phyloP scores from a whole-genome alignment of 2,113 vertebrate genomes.

The Xenopus borealis region DNA sequence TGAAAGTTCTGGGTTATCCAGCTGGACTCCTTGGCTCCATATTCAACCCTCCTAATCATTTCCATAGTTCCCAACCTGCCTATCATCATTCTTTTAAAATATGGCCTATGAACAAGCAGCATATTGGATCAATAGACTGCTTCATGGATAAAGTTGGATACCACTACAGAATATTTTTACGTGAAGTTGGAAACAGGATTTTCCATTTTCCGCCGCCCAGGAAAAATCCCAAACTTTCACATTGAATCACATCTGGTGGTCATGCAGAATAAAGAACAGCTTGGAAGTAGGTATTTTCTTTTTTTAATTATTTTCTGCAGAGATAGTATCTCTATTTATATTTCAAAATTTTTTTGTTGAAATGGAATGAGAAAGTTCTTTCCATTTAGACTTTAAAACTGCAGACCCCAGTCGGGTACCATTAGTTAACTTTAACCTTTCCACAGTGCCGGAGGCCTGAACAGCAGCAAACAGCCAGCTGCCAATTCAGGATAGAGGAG shows the following conservation, averaged over 20 bases:
- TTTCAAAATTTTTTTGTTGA: neutral
- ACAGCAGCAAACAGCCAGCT: neutral
- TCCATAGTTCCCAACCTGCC: too few relatives aligned
- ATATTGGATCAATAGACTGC: too few relatives aligned
- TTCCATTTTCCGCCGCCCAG: neutral
- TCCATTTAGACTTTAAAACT: neutral
- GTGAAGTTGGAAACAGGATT: neutral
- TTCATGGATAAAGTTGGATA: too few relatives aligned
- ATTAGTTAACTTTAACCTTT: neutral
- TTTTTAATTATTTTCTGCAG: too few relatives aligned
- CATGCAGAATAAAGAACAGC: neutral
- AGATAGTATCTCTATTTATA: too few relatives aligned
- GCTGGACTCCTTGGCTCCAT: too few relatives aligned
- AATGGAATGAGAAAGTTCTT: neutral
- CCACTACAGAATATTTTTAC: too few relatives aligned
- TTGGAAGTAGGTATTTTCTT: too few relatives aligned
- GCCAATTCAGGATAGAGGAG: neutral
- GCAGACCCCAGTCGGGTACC: neutral
- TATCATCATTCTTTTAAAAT: too few relatives aligned
- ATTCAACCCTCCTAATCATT: too few relatives aligned
- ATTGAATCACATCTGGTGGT: neutral
- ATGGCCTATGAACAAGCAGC: too few relatives aligned
- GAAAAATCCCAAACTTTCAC: neutral
- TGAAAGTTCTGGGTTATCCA: too few relatives aligned
- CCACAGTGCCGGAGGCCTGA: neutral